A percentile compares a stretch with the other conserved stretches of the same genome.
Evolutionary conservation across 1,140 invertebrate genomes (phyloP).

Genomic region (Aculops lycopersici): DNA sequence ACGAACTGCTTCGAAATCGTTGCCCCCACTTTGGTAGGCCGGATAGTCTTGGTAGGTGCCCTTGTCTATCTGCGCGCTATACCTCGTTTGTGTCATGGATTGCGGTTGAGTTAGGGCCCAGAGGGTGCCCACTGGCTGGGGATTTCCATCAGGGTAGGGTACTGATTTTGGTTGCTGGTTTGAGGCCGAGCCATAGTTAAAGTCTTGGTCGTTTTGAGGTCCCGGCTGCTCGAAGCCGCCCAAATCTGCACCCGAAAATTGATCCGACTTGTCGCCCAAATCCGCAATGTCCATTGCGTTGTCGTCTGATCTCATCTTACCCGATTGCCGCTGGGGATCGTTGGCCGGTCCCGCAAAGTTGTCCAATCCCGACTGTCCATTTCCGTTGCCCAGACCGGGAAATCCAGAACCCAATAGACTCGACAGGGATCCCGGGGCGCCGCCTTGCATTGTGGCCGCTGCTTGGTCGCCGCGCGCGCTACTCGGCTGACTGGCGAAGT

Average conservation of each 20-base stretch:
- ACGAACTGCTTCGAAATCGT: not conserved
- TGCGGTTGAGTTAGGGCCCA: not conserved
- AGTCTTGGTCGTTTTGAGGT: not conserved
- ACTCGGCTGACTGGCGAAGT: too few species aligned
- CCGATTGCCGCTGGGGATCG: too few species aligned
- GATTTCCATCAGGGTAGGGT: not conserved
- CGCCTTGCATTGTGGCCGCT: too few species aligned
- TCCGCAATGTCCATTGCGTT: not conserved
- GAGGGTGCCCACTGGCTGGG: not conserved
- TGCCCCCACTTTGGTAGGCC: not conserved
- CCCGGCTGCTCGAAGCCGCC: not conserved
- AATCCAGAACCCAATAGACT: too few species aligned
- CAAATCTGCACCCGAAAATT: too few species aligned
- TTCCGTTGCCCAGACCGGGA: too few species aligned
- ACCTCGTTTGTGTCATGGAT: not conserved
- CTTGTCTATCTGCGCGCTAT: not conserved
- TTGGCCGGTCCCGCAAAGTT: too few species aligned
- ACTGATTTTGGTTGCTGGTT: not conserved
- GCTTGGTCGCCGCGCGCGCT: too few species aligned
- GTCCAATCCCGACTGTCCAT: too few species aligned
- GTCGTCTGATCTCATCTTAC: too few species aligned
- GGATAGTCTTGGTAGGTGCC: not conserved
- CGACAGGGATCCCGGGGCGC: too few species aligned
- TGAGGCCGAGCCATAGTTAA: not conserved
- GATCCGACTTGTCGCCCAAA: not conserved